Evolutionary conservation across 2,888 invertebrate species (phyloP).

Genomic region (Horisme vitalbata): DNA sequence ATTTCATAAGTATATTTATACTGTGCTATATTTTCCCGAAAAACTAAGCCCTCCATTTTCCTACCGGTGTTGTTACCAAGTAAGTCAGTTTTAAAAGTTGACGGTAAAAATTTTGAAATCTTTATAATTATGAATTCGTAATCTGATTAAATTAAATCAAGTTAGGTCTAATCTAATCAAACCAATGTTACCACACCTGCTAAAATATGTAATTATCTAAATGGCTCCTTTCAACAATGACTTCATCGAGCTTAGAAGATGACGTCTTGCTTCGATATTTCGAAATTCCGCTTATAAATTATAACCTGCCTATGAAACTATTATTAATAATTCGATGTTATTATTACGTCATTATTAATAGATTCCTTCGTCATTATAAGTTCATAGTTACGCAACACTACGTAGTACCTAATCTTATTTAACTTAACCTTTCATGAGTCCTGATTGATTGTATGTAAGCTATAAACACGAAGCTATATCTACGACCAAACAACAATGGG

Average conservation of each 20-base stretch:
- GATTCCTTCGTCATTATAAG: conserved; percentile 9
- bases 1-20: no score
- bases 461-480: background rate
- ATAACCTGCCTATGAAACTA: conserved; percentile 9
- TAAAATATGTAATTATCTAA: conserved; percentile 16
- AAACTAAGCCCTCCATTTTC: no score
- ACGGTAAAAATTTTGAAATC: conserved; percentile 9
- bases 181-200: conserved; percentile 12
- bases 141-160: conserved; percentile 11
- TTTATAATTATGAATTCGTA: conserved; percentile 11
- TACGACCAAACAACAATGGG: no score
- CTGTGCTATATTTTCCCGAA: no score
- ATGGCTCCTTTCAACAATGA: conserved; percentile 21
- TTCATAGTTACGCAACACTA: conserved; percentile 12
- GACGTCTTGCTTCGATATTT: conserved; percentile 11
- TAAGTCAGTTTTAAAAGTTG: background rate
- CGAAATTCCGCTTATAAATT: conserved; percentile 18
- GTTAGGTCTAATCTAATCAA: conserved; percentile 9
- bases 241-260: conserved; percentile 19
- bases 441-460: background rate
- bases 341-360: conserved; percentile 17
- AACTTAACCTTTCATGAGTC: conserved; percentile 19
- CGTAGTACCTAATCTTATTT: conserved; percentile 4
- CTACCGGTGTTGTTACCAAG: no score
- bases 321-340: conserved; percentile 6